Conservation (phyloP, 2,797 vertebrate genomes). For the Enteromius radiatus region DNA sequence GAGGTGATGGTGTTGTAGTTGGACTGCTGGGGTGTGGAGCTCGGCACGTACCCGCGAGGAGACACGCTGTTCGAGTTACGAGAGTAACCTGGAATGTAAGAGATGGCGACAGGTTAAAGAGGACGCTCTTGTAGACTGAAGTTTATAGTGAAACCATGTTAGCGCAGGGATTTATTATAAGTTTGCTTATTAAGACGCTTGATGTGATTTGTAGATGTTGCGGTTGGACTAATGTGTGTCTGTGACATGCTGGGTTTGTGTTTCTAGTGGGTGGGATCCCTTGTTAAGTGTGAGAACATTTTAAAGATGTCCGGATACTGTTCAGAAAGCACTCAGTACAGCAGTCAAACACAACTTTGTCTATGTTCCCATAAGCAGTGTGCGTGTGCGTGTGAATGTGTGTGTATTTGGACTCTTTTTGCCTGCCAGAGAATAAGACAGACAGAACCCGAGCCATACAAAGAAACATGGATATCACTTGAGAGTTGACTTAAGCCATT, state of each 20-base stretch:
- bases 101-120: constrained; percentile 4
- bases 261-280: constrained; percentile 16
- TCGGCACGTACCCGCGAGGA: constrained; percentile 87
- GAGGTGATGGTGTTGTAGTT: constrained; percentile 88
- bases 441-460: neutral
- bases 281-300: constrained; percentile 12
- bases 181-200: constrained; percentile 20
- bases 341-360: constrained; percentile 15
- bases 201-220: constrained; percentile 42
- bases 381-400: constrained; percentile 19
- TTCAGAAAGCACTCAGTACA: constrained; percentile 12
- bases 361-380: constrained; percentile 15
- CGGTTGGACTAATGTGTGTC: constrained; percentile 27
- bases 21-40: constrained; percentile 91
- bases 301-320: constrained; percentile 14
- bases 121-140: neutral
- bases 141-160: constrained; percentile 3
- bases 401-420: neutral
- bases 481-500: neutral
- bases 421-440: neutral
- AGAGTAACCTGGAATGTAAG: constrained; percentile 80
- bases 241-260: constrained; percentile 30
- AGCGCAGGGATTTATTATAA: neutral
- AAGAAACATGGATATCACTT: neutral
- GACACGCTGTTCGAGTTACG: constrained; percentile 90